These are phyloP conservation scores for Bovichtus variegatus DNA, from an alignment of 2,797 vertebrate genomes.

Conservation along the genomic window DNA sequence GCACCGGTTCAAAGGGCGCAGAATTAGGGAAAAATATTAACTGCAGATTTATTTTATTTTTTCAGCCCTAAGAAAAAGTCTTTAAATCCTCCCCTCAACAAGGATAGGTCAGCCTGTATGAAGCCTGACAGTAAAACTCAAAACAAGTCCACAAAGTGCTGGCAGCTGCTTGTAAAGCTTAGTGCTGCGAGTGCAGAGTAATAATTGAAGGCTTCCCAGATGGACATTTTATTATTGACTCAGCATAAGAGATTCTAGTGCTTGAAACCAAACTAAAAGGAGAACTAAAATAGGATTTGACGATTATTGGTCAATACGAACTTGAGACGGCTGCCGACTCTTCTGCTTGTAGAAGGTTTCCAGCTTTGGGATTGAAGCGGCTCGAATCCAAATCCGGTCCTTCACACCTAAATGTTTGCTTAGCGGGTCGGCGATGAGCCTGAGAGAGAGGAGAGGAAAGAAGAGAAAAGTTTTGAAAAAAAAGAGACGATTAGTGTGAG, in stretches of 20 bases:
- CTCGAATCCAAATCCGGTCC: constrained; percentile 79
- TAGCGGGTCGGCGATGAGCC: constrained; percentile 88
- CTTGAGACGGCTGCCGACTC: constrained; percentile 82
- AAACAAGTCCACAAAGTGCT: no score
- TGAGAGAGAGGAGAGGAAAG: constrained; percentile 58
- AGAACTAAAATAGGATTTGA: background rate
- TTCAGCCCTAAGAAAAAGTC: no score
- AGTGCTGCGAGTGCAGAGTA: background rate
- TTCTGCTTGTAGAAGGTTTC: constrained; percentile 85
- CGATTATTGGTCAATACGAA: constrained; percentile 51
- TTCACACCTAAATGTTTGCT: constrained; percentile 87
- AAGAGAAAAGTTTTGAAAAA: no score
- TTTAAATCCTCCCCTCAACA: no score
- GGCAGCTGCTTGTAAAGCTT: no score
- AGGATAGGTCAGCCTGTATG: no score
- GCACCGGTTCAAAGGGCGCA: no score
- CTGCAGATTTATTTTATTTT: no score
- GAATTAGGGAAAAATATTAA: no score
- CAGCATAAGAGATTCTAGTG: background rate
- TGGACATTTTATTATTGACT: no score
- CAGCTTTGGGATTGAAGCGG: constrained; percentile 77
- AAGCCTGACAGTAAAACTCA: no score
- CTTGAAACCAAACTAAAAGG: background rate
- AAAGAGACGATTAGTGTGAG: constrained; percentile 9
- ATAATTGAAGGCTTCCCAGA: background rate